phyloP scores from a whole-genome alignment of 1,140 invertebrate genomes.

The Chrysopa pallens region DNA sequence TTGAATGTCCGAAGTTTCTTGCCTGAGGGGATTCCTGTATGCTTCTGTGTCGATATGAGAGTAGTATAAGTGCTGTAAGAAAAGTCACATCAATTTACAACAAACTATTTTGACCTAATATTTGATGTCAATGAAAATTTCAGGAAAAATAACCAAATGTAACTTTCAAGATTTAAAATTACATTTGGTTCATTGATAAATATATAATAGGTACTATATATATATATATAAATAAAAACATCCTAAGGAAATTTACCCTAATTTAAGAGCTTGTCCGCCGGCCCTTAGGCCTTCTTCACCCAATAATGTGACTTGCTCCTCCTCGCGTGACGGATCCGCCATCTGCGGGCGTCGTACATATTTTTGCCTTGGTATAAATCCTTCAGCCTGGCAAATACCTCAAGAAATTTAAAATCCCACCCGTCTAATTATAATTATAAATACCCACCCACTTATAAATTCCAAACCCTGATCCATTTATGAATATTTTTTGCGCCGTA shows the following conservation, averaged over 20 bases:
- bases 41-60: slow-evolving; percentile 42
- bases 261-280: slow-evolving; percentile 83
- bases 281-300: slow-evolving; percentile 84
- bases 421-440: slow-evolving; percentile 2
- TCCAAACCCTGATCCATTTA: too few species aligned
- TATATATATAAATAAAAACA: not conserved
- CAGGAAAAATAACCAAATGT: too few species aligned
- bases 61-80: slow-evolving; percentile 57
- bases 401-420: slow-evolving; percentile 22
- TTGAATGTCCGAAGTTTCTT: slow-evolving; percentile 21
- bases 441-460: not conserved
- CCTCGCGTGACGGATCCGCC: slow-evolving; percentile 78
- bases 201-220: not conserved
- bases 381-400: slow-evolving; percentile 29
- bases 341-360: slow-evolving; percentile 52
- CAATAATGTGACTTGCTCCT: slow-evolving; percentile 84
- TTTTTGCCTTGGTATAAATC: slow-evolving; percentile 43
- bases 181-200: too few species aligned
- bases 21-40: slow-evolving; percentile 56
- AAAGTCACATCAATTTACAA: slow-evolving; percentile 18
- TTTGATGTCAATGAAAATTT: too few species aligned
- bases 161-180: too few species aligned
- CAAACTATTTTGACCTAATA: too few species aligned
- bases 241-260: slow-evolving; percentile 53
- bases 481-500: too few species aligned